Evolutionary conservation across 1,140 invertebrate genomes (phyloP).

Genomic region (Drosophila cardini): DNA sequence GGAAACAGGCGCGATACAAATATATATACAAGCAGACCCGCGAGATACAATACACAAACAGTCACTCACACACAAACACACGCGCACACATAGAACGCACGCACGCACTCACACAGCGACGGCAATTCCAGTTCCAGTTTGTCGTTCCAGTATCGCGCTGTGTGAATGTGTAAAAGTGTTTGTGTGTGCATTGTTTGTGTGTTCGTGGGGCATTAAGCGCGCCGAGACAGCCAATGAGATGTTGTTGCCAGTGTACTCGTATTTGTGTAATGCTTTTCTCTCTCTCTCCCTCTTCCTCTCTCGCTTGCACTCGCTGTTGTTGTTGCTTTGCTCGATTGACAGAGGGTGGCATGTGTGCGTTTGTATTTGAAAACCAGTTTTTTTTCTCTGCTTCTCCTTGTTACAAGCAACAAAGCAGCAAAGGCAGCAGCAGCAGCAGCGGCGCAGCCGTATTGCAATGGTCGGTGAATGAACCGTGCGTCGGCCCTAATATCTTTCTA

Average conservation of each 20-base stretch:
- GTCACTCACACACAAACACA: constrained; percentile 4
- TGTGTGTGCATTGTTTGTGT: constrained; percentile 51
- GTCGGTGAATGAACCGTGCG: constrained; percentile 82
- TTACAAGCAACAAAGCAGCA: too few species aligned
- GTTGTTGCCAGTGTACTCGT: constrained; percentile 71
- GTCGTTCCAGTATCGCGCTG: constrained; percentile 60
- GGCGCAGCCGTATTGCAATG: constrained; percentile 77
- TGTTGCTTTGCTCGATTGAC: constrained; percentile 50
- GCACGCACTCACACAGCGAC: constrained; percentile 31
- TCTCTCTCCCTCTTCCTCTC: constrained; percentile 56
- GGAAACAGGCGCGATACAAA: constrained; percentile 66
- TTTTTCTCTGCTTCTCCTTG: constrained; percentile 13
- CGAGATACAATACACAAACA: constrained; percentile 42
- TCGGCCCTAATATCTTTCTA: constrained; percentile 67
- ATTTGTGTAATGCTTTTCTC: constrained; percentile 67
- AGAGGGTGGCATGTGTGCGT: constrained; percentile 67
- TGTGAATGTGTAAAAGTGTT: constrained; percentile 50
- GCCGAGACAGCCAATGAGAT: constrained; percentile 82
- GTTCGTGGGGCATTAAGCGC: constrained; percentile 60
- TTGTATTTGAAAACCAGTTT: constrained; percentile 71
- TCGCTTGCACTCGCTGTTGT: constrained; percentile 61
- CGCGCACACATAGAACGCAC: constrained; percentile 45
- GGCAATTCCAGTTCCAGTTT: constrained; percentile 71
- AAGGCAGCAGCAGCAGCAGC: constrained; percentile 45
- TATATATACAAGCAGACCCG: constrained; percentile 19